phyloP scores from a whole-genome alignment of 1,140 invertebrate genomes.

The Babylonia areolata region DNA sequence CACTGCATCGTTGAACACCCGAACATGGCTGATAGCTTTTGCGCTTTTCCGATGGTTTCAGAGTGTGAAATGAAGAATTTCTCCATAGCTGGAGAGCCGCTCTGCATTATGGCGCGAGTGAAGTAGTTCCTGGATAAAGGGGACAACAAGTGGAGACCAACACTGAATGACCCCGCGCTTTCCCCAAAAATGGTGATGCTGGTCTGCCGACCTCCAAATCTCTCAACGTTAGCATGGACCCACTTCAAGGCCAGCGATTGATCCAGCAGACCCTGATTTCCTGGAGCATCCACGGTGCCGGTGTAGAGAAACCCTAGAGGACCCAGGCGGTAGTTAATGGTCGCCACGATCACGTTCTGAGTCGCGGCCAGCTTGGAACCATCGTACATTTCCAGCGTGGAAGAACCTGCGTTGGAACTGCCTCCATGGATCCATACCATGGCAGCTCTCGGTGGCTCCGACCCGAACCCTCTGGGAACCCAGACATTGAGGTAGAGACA shows the following conservation, averaged over 20 bases:
- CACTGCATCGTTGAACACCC: conserved; percentile 83
- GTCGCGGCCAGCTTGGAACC: conserved; percentile 87
- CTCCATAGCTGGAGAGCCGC: conserved; percentile 82
- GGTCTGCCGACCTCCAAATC: conserved; percentile 84
- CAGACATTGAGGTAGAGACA: too few species aligned
- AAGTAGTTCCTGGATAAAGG: conserved; percentile 89
- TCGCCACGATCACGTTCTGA: conserved; percentile 88
- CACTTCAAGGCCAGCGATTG: too few species aligned
- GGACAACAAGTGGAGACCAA: conserved; percentile 92
- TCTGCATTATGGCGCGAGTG: conserved; percentile 83
- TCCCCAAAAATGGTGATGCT: conserved; percentile 84
- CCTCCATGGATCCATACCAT: too few species aligned
- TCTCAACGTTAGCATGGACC: conserved; percentile 82
- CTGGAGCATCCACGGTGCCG: too few species aligned
- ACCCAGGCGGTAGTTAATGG: conserved; percentile 80
- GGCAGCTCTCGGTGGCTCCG: conserved; percentile 97
- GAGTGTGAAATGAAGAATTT: conserved; percentile 92
- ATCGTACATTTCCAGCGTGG: conserved; percentile 96
- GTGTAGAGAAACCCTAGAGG: too few species aligned
- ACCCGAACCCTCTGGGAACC: conserved; percentile 79
- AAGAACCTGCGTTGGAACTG: conserved; percentile 91
- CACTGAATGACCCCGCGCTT: conserved; percentile 82
- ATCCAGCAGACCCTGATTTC: too few species aligned
- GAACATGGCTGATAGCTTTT: conserved; percentile 39
- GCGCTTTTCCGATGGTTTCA: conserved; percentile 84